Percentiles rank a stretch among this genome's conserved stretches.
These are phyloP conservation scores for Irena cyanogastra DNA, from an alignment of 2,113 vertebrate genomes.

Conservation along the genomic window DNA sequence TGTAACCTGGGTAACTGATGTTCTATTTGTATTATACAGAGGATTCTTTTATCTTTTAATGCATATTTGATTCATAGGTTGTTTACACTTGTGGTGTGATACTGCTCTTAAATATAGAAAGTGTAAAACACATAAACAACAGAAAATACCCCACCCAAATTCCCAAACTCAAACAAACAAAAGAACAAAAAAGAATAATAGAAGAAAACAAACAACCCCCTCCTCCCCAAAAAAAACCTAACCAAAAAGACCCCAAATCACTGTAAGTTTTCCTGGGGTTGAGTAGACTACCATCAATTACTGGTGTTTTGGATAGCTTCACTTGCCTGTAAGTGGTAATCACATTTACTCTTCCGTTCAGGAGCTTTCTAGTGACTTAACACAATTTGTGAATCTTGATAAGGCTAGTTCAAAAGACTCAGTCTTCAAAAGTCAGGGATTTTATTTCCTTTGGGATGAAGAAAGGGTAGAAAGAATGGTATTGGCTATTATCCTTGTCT, in stretches of 20 bases:
- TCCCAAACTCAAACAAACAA: neutral
- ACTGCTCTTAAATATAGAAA: neutral
- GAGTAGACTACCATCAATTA: neutral
- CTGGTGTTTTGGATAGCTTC: neutral
- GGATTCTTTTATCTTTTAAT: neutral
- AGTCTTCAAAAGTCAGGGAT: neutral
- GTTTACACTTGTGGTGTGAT: neutral
- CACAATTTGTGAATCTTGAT: neutral
- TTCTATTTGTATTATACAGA: neutral
- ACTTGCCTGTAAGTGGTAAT: neutral
- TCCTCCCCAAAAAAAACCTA: neutral
- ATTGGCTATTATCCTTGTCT: neutral
- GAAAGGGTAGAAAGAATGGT: neutral
- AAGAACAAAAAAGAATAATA: neutral
- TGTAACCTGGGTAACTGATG: neutral
- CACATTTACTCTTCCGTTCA: neutral
- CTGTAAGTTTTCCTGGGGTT: neutral
- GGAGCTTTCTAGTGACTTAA: neutral
- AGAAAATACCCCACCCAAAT: fast-evolving
- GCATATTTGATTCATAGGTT: neutral
- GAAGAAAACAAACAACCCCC: neutral
- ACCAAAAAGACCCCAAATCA: neutral
- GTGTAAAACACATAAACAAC: neutral
- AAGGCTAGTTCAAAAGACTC: neutral
- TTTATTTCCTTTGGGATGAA: neutral